phyloP scores from a whole-genome alignment of 23 tunicate species.

The Corella eumyota region DNA sequence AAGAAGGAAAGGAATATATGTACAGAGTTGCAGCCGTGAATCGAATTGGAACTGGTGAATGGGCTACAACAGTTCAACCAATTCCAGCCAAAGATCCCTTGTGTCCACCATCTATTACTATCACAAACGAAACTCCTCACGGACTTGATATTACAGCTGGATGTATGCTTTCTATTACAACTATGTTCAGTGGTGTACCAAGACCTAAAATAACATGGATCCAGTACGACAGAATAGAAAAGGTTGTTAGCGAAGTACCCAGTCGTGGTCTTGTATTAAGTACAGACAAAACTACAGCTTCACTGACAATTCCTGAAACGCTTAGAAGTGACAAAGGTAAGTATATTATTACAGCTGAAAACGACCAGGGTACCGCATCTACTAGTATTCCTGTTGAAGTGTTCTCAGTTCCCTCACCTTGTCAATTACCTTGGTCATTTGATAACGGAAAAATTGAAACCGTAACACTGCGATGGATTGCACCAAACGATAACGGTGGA shows the following conservation, averaged over 20 bases:
- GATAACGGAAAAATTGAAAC: constrained; percentile 63
- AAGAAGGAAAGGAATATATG: constrained; percentile 43
- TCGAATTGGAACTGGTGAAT: constrained; percentile 49
- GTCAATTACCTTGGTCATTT: constrained; percentile 69
- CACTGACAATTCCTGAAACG: constrained; percentile 7
- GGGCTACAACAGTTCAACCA: constrained; percentile 32
- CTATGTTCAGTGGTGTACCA: constrained; percentile 60
- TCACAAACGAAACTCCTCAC: constrained; percentile 18
- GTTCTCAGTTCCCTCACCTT: constrained; percentile 63
- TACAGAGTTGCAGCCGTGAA: constrained; percentile 70
- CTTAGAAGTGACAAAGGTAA: constrained; percentile 54
- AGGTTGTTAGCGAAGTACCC: constrained; percentile 11
- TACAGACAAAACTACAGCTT: constrained; percentile 1
- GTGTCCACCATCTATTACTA: constrained; percentile 37
- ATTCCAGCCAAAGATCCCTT: constrained; percentile 63
- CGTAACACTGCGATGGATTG: constrained; percentile 71
- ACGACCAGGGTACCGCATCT: constrained; percentile 56
- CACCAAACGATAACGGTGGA: constrained; percentile 67
- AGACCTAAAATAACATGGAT: constrained; percentile 65
- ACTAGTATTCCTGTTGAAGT: constrained; percentile 39
- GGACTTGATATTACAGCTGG: constrained; percentile 73
- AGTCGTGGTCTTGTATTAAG: constrained; percentile 4
- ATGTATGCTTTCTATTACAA: constrained; percentile 30
- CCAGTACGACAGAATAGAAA: constrained; percentile 29
- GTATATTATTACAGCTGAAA: constrained; percentile 57